Evolutionary conservation across 1,140 invertebrate species (phyloP), one percentile per base, ranked within the genome.

Genomic region (Sarcophaga peregrina): DNA sequence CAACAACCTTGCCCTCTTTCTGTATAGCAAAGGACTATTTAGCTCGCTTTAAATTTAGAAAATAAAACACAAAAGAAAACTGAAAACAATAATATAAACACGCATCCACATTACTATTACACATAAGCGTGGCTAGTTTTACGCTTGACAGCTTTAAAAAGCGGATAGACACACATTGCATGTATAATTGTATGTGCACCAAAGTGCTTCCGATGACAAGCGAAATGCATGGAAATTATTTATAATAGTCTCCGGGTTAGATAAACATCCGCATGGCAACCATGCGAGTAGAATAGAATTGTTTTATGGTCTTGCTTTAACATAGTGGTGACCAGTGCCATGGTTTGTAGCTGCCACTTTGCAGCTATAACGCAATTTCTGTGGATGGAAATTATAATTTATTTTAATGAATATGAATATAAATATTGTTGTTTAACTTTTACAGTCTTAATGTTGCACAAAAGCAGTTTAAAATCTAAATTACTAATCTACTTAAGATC

Each of bases 371-470:
- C 10, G 52, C 52, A 15, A 15, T 15, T 58, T 52, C 13, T 52
- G n/a, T 15, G 8, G 52, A 11, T 58, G 52, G n/a, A 10, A 10
- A 52, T n/a, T 58, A 15, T 58, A 58, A 15, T 58, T 58, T 58
- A 58, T 58, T 58, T 58, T 58, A 58, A 58, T 58, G 52, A 58
- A 58, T 58, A 58, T 58, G n/a, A n/a, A n/a, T n/a, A n/a, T n/a
- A 15, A 58, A 58, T 58, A 58, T 58, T 58, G 52, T 58, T 15
- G 52, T 58, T 58, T 58, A 11, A 58, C n/a, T 58, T 58, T 58
- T 15, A 58, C 52, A 58, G 13, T 15, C 52, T 58, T 50, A 58
- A 58, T 58, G 52, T 58, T 15, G 52, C n/a, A 58, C n/a, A 58
- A 58, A 58, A 58, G 52, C n/a, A 58, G 13, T 58, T 52, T 58